Evolutionary conservation across 2,797 vertebrate species (phyloP), one percentile per base, ranked within the genome.

Genomic region (Melopsittacus undulatus): DNA sequence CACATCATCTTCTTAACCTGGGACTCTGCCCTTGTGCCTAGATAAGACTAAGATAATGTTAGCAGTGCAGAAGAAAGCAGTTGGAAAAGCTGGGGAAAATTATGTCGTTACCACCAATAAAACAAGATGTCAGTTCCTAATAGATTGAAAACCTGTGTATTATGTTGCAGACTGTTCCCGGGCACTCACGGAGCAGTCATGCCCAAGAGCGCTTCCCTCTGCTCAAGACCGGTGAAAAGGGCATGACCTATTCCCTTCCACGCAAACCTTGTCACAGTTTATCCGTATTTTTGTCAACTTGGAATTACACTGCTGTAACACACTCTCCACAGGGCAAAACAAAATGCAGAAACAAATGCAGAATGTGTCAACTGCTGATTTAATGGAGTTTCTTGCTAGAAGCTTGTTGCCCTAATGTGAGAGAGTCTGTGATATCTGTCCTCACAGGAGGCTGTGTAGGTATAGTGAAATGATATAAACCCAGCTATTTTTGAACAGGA

Each of bases 301-400:
- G 51, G 72, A 94, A 95, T 92, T 92, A 85, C 93, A 85, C 88
- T 90, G 88, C 90, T 81, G 93, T 93, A 95, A 92, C 95, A 91
- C 94, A 63, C 92, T 93, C 95, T 96, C 94, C 96, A 97, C 93
- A 95, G 94, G 93, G 96, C 96, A 96, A 96, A 96, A 96, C 93
- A 95, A 92, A 96, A 96, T 87, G 82, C 88, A 92, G 95, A 89
- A 92, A 89, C 94, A 95, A 95, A 94, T 95, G 75, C 90, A 95
- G 95, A 95, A 96, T 91, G 94, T 96, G 93, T 94, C 94, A 95
- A 77, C 88, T 46, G 38, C 90, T 89, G 95, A 97, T 88, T 95
- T 96, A 95, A 89, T 93, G 78, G 95, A 80, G 86, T 95, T 90
- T 92, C 91, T 72, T 89, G 95, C 93, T 94, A 96, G 94, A 40